Evolutionary conservation across 1,140 invertebrate species (phyloP), one percentile per base, ranked within the genome.

Genomic region (Drosophila arizonae): DNA sequence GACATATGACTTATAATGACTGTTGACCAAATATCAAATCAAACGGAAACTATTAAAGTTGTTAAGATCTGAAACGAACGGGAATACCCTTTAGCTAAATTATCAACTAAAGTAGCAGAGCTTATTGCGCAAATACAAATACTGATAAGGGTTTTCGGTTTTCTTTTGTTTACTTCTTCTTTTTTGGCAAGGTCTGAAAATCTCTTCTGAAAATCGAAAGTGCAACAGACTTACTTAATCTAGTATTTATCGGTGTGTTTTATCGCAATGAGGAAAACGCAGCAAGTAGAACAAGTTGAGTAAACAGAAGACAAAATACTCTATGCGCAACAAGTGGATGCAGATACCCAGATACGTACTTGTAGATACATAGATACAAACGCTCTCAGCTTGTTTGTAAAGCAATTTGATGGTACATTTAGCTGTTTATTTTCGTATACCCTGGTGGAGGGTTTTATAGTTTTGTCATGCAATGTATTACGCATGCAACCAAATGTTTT

Each of bases 321-420:
- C 30, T 28, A 70, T 24, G 54, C 24, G 15, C 54, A 72, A 72
- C 67, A 75, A 64, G 54, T 71, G 52, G 11, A 39, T 64, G 60
- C 43, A 43, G 17, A 39, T 64, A 30, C 43, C 21, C 43, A 36
- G 52, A 52, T 39, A 41, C 46, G 21, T 46, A 61, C 58, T 63
- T 13, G 15, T 52, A 67, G 70, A 72, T 72, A 67, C 55, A 43
- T 30, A 56, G 60, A 55, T 64, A 72, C 61, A 69, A 58, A 54
- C 36, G 28, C 55, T 46, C 46, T 62, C 45, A 58, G 26, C 45
- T 52, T 81, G 54, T 82, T 82, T 82, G 80, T 79, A 66, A 77
- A 84, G 76, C 80, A 82, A 82, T 82, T 82, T 84, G 28, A 70
- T 64, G 60, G 33, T 70, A 62, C 65, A 39, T 36, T 26, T 24